Conservation (phyloP, 2,888 invertebrate genomes). For the Sminthurides aquaticus region DNA sequence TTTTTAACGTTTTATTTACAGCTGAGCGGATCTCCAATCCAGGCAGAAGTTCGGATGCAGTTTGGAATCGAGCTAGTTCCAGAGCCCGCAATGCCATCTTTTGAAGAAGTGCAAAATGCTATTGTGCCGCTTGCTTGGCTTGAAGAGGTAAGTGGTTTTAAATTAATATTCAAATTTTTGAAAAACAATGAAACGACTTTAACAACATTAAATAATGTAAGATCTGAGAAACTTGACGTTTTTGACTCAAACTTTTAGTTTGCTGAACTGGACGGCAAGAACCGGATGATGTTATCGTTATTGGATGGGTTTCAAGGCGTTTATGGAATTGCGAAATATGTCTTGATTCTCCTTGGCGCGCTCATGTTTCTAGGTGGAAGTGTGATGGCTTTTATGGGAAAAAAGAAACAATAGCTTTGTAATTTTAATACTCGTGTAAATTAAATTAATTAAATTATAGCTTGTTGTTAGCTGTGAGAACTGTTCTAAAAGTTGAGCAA, state of each 20-base stretch:
- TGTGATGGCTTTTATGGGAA: background rate
- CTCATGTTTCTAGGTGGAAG: background rate
- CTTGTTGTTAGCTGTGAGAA: too few relatives aligned
- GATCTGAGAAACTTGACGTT: background rate
- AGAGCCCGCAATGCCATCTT: conserved; percentile 19
- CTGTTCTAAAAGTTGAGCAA: background rate
- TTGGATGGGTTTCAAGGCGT: conserved; percentile 8
- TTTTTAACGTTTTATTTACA: too few relatives aligned
- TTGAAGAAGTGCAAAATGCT: conserved; percentile 32
- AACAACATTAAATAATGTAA: too few relatives aligned
- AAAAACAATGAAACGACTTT: background rate
- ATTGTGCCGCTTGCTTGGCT: conserved; percentile 43
- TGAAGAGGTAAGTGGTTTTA: conserved; percentile 33
- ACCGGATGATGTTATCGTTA: conserved; percentile 11
- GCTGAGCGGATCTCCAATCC: conserved; percentile 45
- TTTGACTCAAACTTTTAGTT: background rate
- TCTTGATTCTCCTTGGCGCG: conserved; percentile 6
- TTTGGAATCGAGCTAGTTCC: conserved; percentile 39
- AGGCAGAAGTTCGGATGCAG: conserved; percentile 39
- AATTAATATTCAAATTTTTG: background rate
- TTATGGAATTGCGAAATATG: conserved; percentile 12
- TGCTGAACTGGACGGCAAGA: conserved; percentile 11
- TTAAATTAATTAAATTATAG: too few relatives aligned
- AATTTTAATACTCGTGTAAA: too few relatives aligned
- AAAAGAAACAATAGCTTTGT: background rate